These are phyloP conservation scores for Cyclophora punctaria DNA, from an alignment of 2,888 invertebrate genomes.

Conservation along the genomic window DNA sequence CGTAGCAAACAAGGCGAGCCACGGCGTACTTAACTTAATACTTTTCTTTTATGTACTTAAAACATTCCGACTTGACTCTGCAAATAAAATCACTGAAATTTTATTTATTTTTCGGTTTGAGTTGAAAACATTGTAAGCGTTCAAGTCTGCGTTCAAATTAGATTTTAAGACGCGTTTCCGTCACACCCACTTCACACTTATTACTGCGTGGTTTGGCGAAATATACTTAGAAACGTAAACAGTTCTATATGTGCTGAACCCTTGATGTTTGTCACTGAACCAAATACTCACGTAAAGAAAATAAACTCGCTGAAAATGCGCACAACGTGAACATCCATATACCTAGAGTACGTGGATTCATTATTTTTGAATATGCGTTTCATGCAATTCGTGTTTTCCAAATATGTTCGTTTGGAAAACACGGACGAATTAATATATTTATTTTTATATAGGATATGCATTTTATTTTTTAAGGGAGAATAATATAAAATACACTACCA, in stretches of 20 bases:
- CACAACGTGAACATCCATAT: constrained; percentile 4
- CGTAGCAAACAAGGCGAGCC: too few species aligned
- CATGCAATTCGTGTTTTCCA: not conserved
- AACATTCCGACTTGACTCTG: too few species aligned
- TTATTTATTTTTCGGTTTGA: constrained; percentile 6
- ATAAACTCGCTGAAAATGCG: constrained; percentile 7
- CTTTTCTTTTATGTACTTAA: constrained; percentile 3
- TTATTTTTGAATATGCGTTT: not conserved
- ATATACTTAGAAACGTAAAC: constrained; percentile 5
- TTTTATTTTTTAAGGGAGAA: too few species aligned
- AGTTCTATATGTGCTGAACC: constrained; percentile 4
- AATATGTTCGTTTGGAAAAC: too few species aligned
- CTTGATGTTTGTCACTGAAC: constrained; percentile 5
- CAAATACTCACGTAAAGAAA: constrained; percentile 3
- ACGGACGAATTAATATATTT: too few species aligned
- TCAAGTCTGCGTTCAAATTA: constrained; percentile 24
- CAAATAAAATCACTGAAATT: too few species aligned
- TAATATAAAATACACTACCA: too few species aligned
- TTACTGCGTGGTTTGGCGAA: constrained; percentile 25
- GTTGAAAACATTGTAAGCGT: constrained; percentile 26
- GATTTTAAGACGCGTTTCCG: constrained; percentile 27
- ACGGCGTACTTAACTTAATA: too few species aligned
- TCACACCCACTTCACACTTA: constrained; percentile 31
- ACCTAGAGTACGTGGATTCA: constrained; percentile 2
- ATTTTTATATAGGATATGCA: too few species aligned